phyloP scores from a whole-genome alignment of 2,888 invertebrate genomes.

The Ectemnius lituratus region DNA sequence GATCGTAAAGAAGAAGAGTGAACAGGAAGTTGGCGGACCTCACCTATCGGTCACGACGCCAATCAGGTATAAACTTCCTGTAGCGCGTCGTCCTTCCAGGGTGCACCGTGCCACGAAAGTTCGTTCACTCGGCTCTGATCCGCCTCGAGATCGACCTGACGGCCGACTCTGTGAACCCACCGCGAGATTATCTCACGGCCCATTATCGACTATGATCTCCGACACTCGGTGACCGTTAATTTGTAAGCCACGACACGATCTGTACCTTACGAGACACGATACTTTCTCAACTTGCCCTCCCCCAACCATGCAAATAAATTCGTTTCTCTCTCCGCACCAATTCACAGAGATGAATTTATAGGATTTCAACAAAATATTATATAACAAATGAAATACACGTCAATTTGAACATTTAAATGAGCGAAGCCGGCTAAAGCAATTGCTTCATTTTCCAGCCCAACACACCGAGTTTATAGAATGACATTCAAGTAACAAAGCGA shows the following conservation, averaged over 20 bases:
- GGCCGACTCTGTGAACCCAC: conserved; percentile 41
- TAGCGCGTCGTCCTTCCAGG: conserved; percentile 50
- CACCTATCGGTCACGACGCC: conserved; percentile 60
- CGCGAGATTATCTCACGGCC: conserved; percentile 56
- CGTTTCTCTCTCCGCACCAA: too few species aligned
- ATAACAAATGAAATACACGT: too few species aligned
- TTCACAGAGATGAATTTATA: too few species aligned
- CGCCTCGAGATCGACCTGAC: conserved; percentile 37
- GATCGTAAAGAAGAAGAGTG: too few species aligned
- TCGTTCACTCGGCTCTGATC: conserved; percentile 37
- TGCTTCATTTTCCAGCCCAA: too few species aligned
- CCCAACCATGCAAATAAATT: too few species aligned
- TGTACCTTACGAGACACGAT: conserved; percentile 12
- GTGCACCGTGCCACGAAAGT: conserved; percentile 40
- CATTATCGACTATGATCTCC: conserved; percentile 52
- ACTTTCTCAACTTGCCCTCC: background rate
- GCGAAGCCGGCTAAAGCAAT: too few species aligned
- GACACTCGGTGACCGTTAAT: conserved; percentile 38
- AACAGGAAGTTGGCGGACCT: conserved; percentile 53
- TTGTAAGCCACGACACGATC: conserved; percentile 25
- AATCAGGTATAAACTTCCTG: conserved; percentile 59
- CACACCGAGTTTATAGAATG: too few species aligned
- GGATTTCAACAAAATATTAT: too few species aligned
- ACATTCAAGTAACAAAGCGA: too few species aligned
- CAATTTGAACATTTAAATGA: too few species aligned